These are phyloP conservation scores for Clangula hyemalis DNA, from an alignment of 2,797 vertebrate species.

Conservation along the genomic window DNA sequence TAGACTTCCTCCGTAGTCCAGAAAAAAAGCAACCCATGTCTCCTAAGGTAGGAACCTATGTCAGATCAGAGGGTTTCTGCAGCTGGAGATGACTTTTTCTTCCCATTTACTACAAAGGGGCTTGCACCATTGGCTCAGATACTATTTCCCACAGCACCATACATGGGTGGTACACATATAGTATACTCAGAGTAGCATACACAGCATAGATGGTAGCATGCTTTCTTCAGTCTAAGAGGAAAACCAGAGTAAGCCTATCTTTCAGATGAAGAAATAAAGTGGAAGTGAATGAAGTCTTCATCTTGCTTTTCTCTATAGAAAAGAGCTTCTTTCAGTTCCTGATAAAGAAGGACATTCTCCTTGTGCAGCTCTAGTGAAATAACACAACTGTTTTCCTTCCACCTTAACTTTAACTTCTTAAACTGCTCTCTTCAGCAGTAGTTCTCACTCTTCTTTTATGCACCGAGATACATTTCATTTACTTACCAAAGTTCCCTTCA, in stretches of 20 bases:
- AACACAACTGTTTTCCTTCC: neutral
- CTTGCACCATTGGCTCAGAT: neutral
- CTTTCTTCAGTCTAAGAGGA: neutral
- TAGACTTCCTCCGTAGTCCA: neutral
- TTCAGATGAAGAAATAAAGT: neutral
- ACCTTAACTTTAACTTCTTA: neutral
- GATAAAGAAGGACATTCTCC: neutral
- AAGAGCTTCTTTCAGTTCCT: neutral
- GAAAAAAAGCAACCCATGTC: neutral
- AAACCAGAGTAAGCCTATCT: neutral
- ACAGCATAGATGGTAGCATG: neutral
- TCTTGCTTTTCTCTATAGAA: neutral
- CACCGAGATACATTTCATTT: neutral
- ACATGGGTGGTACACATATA: neutral
- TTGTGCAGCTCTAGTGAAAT: neutral
- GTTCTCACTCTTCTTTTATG: neutral
- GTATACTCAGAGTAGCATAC: neutral
- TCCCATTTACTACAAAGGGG: neutral
- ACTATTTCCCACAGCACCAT: neutral
- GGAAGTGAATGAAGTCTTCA: neutral
- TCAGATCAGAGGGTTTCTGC: neutral
- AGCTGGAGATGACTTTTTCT: neutral
- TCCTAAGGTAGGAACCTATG: neutral
- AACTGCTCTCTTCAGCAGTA: neutral
- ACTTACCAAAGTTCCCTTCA: neutral